Evolutionary conservation across 2,888 invertebrate genomes (phyloP), one percentile per base, ranked within the genome.

Genomic region (Scrobipalpa atriplicella): DNA sequence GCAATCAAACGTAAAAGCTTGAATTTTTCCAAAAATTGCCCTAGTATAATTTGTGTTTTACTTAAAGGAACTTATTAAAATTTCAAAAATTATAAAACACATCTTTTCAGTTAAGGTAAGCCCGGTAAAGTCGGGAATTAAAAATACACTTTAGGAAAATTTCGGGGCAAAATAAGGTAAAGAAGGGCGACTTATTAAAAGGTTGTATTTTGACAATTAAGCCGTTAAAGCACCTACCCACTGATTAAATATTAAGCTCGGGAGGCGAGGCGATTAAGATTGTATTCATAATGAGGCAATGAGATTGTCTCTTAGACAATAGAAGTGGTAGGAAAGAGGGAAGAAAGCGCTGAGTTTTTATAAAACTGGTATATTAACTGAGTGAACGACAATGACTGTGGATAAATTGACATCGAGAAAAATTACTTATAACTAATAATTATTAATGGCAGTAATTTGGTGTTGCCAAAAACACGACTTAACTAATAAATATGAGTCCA

Each of bases 211-310:
- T 76, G 74, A 78, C 83, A 84, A 86, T 87, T 83, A 89, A 87
- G 83, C 78, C 72, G 76, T 86, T 85, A 79, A 79, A 78, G 78
- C 78, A 79, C 82, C 81, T 81, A 78, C 77, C 78, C 80, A 77
- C 83, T 85, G 79, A 84, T 87, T 87, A 87, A 89, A 88, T 85
- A 88, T 89, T 90, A 83, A 85, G 80, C 76, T 74, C 77, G 80
- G 86, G 80, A 82, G 83, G 84, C 78, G 79, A 73, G 77, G 72
- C 72, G 76, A 83, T 86, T 83, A 84, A 86, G 84, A 84, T 85
- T 84, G 81, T 83, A 81, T 84, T 84, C 81, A 83, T 86, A 83
- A 84, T 67, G 69, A 70, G 72, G 69, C 65, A 65, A 65, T 66
- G 69, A 66, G 71, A 58, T 54, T 54, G 54, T 21, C 54, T 54